Percentiles rank a stretch among this genome's conserved stretches.
Evolutionary conservation across 2,797 vertebrate species (phyloP).

Genomic region (Sternotherus odoratus): DNA sequence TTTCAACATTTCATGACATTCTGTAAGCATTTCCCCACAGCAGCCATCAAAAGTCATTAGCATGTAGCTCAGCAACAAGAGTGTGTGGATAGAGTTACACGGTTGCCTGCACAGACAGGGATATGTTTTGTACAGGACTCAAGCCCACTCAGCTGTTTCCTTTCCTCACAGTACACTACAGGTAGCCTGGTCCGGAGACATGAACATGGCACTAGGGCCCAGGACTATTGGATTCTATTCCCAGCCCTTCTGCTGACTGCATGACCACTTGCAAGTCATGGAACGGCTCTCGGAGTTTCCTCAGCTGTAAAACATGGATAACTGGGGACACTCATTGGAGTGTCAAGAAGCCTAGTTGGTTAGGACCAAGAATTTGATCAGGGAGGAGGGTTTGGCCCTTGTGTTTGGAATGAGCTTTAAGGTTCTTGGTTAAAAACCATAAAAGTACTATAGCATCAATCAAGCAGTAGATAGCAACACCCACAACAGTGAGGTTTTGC

Average conservation of each 20-base stretch:
- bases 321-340: neutral
- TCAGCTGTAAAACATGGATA: neutral
- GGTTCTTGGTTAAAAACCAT: neutral
- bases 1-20: neutral
- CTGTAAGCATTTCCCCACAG: neutral
- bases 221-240: neutral
- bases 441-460: neutral
- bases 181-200: neutral
- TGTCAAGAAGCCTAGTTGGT: neutral
- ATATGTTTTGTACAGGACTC: rapidly evolving
- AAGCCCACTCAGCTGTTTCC: neutral
- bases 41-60: neutral
- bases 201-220: neutral
- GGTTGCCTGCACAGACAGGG: neutral
- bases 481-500: neutral
- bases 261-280: no score
- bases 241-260: neutral
- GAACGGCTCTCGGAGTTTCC: neutral
- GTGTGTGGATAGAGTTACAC: rapidly evolving
- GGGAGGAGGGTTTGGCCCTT: neutral
- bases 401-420: neutral
- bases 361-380: neutral
- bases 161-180: neutral
- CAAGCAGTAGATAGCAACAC: neutral
- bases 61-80: constrained; percentile 53